Conservation (phyloP, 2,797 vertebrate genomes). For the Peromyscus attwateri region DNA sequence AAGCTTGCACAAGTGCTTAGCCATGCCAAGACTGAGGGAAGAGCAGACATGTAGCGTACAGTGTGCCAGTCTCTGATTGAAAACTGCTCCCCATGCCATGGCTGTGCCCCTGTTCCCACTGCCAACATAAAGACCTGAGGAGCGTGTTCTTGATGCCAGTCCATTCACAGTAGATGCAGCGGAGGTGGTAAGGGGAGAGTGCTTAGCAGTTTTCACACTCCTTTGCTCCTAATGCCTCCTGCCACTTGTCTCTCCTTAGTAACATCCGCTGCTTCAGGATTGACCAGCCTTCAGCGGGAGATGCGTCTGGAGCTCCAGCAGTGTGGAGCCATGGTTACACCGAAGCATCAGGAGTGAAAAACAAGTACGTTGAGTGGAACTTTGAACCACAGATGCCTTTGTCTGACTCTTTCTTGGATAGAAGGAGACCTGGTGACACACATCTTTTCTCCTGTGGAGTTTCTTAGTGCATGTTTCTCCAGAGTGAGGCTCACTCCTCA, state of each 20-base stretch:
- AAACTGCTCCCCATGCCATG: not conserved
- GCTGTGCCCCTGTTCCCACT: not conserved
- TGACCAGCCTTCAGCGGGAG: slow-evolving; percentile 94
- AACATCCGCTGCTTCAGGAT: slow-evolving; percentile 99
- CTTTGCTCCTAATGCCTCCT: not conserved
- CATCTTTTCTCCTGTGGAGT: slow-evolving; percentile 33
- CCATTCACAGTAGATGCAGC: not conserved
- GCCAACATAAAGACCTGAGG: not conserved
- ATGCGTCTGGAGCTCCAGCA: slow-evolving; percentile 94
- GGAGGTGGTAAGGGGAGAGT: not conserved
- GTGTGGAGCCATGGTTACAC: slow-evolving; percentile 99
- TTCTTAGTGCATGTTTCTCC: not conserved
- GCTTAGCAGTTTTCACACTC: not conserved
- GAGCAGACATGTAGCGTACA: not conserved
- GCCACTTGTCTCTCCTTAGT: slow-evolving; percentile 85
- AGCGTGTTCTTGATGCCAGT: slow-evolving; percentile 3
- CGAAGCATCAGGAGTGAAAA: slow-evolving; percentile 96
- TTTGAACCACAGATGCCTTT: fast-evolving
- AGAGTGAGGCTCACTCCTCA: slow-evolving; percentile 57
- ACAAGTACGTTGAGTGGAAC: slow-evolving; percentile 92
- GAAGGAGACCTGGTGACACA: not conserved
- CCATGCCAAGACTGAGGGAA: not conserved
- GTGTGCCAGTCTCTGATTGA: not conserved
- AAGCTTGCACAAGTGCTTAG: not conserved
- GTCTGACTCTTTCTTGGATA: not conserved